Base-by-base conservation (phyloP, 2,113 vertebrate genomes). In the Semnornis frantzii region DNA sequence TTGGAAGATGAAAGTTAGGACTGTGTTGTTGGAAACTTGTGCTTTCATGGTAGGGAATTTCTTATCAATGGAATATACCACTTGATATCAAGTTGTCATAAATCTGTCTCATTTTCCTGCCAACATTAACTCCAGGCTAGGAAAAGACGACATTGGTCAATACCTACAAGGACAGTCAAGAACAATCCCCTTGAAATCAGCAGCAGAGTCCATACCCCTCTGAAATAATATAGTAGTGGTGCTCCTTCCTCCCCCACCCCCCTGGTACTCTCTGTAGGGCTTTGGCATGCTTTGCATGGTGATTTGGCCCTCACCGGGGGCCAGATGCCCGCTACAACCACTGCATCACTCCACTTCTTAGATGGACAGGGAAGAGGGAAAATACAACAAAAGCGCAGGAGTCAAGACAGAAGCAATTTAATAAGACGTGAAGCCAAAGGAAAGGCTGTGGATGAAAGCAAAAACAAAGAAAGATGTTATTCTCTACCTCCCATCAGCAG, bases 171-270 rank as follows among this genome's bases (percentile, higher is more conserved):
- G 62, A 14, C 20, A 57, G 5, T n/a, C 62, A 60, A n/a, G 57
- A 71, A 33, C 8, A 78, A 62, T 48, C 14, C 15, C 18, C 33
- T 57, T 50, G 21, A 52, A 64, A 25, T 42, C 34, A 27, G 23
- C 48, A 75, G 62, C 39, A 55, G 28, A 52, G 55, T 44, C 33
- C 10, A 1, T 33, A 13, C 1, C 8, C 44, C 34, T 39, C 37
- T 50, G 58, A 31, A 44, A n/a, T 27, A 33, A 2, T 1, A 0
- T 4, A 23, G 17, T 58, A 30, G 4, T 30, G 60, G 27, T 27
- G 3, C 20, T 65, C 7, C 11, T 64, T 2, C 5, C 34, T 15
- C 5, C 19, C 5, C 5, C 18, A 8, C 2, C 9, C 1, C 8
- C 4, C 11, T 4, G 1, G 5, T 20, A 33, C 37, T 48, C 25